Evolutionary conservation across 2,888 invertebrate species (phyloP).

Genomic region (Epinotia bilunana): DNA sequence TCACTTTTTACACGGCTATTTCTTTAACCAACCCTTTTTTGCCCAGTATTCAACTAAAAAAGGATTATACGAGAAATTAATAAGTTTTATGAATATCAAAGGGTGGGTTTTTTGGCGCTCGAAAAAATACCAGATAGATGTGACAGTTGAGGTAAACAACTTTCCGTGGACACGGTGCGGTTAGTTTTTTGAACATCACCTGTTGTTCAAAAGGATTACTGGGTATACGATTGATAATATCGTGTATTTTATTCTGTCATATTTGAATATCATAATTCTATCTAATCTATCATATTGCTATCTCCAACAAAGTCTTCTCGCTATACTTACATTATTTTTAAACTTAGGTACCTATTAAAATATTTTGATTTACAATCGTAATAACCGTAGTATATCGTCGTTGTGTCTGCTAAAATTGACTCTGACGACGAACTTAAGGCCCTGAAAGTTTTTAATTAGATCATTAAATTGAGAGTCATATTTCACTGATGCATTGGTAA

Average conservation of each 20-base stretch:
- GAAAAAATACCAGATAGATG: constrained; percentile 74
- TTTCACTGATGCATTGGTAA: neutral
- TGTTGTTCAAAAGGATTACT: constrained; percentile 58
- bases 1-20: constrained; percentile 65
- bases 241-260: neutral
- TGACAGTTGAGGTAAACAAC: constrained; percentile 79
- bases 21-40: constrained; percentile 65
- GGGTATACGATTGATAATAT: constrained; percentile 22
- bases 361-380: neutral
- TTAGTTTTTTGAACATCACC: constrained; percentile 73
- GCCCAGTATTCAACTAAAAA: constrained; percentile 54
- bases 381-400: neutral
- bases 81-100: constrained; percentile 60
- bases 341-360: no score
- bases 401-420: neutral
- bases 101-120: constrained; percentile 52
- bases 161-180: constrained; percentile 71
- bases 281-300: neutral
- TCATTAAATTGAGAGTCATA: neutral
- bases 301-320: neutral
- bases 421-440: neutral
- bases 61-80: constrained; percentile 56
- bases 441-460: neutral
- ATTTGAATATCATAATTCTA: neutral
- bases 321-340: neutral